These are phyloP conservation scores for Coenonympha glycerion DNA, from an alignment of 2,888 invertebrate species.

Conservation along the genomic window DNA sequence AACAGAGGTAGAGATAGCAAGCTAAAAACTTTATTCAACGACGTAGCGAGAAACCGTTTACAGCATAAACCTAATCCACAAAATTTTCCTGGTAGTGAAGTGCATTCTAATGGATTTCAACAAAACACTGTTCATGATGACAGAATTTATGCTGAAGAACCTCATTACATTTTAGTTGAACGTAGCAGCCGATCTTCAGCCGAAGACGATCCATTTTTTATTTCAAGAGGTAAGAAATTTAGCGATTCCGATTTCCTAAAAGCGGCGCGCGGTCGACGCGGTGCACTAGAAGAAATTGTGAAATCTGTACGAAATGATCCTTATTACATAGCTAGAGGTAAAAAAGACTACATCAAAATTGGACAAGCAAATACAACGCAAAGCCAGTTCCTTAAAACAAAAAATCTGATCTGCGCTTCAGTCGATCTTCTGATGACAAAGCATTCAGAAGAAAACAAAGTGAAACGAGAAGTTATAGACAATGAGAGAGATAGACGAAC, in stretches of 20 bases:
- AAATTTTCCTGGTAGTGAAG: constrained; percentile 9
- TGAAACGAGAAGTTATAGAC: constrained; percentile 51
- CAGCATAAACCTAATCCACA: constrained; percentile 5
- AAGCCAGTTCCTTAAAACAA: constrained; percentile 46
- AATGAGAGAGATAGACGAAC: constrained; percentile 59
- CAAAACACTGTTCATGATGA: constrained; percentile 53
- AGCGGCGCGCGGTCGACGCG: constrained; percentile 53
- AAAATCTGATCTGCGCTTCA: constrained; percentile 57
- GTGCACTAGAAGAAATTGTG: constrained; percentile 61
- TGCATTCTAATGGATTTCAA: constrained; percentile 35
- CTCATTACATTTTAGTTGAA: constrained; percentile 69
- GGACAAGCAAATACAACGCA: constrained; percentile 33
- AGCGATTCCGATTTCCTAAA: constrained; percentile 39
- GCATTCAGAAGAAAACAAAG: constrained; percentile 35
- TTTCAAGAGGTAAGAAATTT: constrained; percentile 61
- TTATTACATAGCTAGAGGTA: constrained; percentile 73
- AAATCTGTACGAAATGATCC: constrained; percentile 69
- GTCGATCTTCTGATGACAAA: constrained; percentile 45
- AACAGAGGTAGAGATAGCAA: constrained; percentile 47
- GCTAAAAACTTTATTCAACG: constrained; percentile 43
- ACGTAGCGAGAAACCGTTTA: constrained; percentile 29
- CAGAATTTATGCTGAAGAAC: constrained; percentile 71
- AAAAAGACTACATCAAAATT: constrained; percentile 46
- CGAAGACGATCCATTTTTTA: constrained; percentile 62
- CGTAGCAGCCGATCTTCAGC: constrained; percentile 60